Percentiles rank a stretch among this genome's conserved stretches.
phyloP scores from a whole-genome alignment of 37 sponge, comb jelly and placozoan genomes.

The Hormiphora californensis region DNA sequence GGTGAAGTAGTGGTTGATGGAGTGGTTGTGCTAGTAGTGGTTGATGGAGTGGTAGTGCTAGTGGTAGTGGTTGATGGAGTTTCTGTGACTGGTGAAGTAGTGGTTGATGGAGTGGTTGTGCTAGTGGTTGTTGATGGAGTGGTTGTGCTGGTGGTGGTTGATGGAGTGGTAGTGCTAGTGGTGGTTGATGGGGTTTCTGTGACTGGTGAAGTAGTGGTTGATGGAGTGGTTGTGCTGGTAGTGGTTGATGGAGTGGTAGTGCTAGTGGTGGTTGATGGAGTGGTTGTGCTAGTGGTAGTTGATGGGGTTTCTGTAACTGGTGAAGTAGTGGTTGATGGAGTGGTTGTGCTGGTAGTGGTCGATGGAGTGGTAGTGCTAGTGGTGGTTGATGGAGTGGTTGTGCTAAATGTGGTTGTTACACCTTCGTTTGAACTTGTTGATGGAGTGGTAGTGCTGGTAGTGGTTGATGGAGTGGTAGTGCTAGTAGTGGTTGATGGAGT shows the following conservation, averaged over 20 bases:
- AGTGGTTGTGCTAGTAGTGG: neutral
- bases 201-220: slow-evolving; percentile 7
- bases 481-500: too few relatives aligned
- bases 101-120: neutral
- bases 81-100: neutral
- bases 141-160: neutral
- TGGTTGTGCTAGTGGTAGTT: too few relatives aligned
- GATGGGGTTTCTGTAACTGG: neutral
- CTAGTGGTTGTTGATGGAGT: neutral
- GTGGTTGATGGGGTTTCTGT: too few relatives aligned
- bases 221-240: neutral
- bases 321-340: neutral
- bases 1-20: neutral
- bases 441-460: too few relatives aligned
- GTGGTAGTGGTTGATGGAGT: neutral
- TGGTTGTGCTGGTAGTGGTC: neutral
- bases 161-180: neutral
- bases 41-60: neutral
- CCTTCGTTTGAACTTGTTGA: too few relatives aligned
- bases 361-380: neutral
- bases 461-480: too few relatives aligned
- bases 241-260: too few relatives aligned
- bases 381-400: neutral
- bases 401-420: too few relatives aligned
- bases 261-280: too few relatives aligned